Evolutionary conservation across 2,113 vertebrate species (phyloP).

Genomic region (Ia io): DNA sequence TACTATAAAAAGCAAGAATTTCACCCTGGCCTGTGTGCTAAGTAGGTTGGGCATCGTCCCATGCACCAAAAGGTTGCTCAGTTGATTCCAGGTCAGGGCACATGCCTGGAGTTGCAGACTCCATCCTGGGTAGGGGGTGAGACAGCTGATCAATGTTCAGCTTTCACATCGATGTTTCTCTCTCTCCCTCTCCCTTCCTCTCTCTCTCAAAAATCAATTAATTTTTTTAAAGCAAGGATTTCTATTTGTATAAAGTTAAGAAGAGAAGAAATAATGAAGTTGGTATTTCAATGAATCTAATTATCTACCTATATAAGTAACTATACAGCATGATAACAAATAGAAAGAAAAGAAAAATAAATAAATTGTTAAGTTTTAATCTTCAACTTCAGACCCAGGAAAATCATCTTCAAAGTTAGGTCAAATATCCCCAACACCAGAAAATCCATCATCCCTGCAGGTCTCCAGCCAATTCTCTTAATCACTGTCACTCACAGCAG

Average conservation of each 20-base stretch:
- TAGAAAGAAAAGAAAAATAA: background rate
- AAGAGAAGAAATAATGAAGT: background rate
- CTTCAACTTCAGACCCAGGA: background rate
- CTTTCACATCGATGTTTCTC: too few species aligned
- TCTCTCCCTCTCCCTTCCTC: too few species aligned
- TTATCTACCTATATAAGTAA: background rate
- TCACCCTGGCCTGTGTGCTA: background rate
- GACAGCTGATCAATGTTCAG: too few species aligned
- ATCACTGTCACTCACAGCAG: background rate
- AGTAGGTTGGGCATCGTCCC: too few species aligned
- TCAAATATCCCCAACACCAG: background rate
- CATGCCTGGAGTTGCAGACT: too few species aligned
- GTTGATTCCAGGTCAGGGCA: too few species aligned
- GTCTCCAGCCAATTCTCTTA: background rate
- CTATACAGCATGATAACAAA: background rate
- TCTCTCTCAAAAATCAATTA: too few species aligned
- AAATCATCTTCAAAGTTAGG: background rate
- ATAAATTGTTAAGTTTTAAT: background rate
- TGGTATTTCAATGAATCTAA: background rate
- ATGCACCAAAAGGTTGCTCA: too few species aligned
- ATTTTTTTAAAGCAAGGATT: too few species aligned
- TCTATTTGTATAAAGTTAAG: background rate
- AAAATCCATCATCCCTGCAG: background rate
- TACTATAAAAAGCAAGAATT: conserved; percentile 16
- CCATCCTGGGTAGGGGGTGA: too few species aligned